A percentile compares a stretch with the other conserved stretches of the same genome.
phyloP scores from a whole-genome alignment of 2,113 vertebrate species.

The Mionectes macconnelli region DNA sequence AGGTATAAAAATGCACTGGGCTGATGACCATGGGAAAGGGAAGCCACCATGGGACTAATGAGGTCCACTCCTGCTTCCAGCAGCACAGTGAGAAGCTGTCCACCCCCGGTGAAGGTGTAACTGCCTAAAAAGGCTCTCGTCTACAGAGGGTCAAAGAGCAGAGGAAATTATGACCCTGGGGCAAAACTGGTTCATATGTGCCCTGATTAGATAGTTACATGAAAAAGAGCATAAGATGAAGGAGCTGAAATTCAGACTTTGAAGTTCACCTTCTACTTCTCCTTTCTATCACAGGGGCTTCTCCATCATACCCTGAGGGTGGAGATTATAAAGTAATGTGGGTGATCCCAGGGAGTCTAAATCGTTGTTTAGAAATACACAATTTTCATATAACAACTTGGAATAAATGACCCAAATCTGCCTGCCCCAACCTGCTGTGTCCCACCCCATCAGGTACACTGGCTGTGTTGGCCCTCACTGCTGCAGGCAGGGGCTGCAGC shows the following conservation, averaged over 20 bases:
- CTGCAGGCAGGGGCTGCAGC: not conserved
- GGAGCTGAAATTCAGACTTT: not conserved
- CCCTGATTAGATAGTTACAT: not conserved
- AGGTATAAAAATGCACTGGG: not conserved
- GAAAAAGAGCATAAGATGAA: not conserved
- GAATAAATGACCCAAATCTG: not conserved
- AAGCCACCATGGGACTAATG: not conserved
- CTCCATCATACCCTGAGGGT: accelerated
- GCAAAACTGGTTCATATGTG: not conserved
- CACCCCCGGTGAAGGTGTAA: not conserved
- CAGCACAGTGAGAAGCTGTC: not conserved
- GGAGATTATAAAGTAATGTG: not conserved
- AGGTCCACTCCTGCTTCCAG: not conserved
- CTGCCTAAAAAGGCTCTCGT: not conserved
- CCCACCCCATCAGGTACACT: not conserved
- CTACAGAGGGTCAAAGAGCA: conserved; percentile 20
- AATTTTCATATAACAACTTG: not conserved
- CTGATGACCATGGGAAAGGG: not conserved
- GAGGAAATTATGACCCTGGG: not conserved
- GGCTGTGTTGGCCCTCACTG: not conserved
- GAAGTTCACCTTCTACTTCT: not conserved
- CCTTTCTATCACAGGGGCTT: not conserved
- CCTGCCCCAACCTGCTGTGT: not conserved
- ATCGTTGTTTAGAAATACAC: not conserved
- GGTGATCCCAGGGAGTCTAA: not conserved